Conservation (phyloP, 2,888 invertebrate genomes). For the Temnothorax rugatulus region DNA sequence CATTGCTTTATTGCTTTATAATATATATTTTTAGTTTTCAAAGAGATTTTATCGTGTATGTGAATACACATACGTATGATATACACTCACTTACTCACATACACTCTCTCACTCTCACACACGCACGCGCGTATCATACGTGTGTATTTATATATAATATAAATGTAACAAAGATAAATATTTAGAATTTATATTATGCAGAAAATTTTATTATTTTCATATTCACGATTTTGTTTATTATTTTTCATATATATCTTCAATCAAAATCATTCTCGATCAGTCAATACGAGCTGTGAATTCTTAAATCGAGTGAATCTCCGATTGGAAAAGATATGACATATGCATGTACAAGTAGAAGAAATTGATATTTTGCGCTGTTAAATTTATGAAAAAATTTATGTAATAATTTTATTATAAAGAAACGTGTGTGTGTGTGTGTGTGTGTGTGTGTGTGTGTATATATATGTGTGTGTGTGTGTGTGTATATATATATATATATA, state of each 20-base stretch:
- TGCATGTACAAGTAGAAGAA: too few species aligned
- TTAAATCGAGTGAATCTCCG: neutral
- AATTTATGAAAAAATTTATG: constrained; percentile 14
- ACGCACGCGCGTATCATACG: too few species aligned
- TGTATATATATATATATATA: neutral
- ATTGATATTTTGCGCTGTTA: constrained; percentile 21
- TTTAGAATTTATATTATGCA: neutral
- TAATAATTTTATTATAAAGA: constrained; percentile 22
- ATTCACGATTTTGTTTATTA: neutral
- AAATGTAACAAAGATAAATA: neutral
- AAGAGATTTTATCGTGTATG: neutral
- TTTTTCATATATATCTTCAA: neutral
- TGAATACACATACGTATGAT: neutral
- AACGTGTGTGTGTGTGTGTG: neutral
- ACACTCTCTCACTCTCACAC: too few species aligned
- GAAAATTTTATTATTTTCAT: neutral
- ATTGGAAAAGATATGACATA: neutral
- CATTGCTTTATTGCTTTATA: neutral
- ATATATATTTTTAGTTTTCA: neutral
- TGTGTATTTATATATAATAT: too few species aligned
- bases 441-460: too few species aligned
- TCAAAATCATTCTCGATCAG: neutral
- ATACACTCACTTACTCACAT: too few species aligned
- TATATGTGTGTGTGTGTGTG: too few species aligned
- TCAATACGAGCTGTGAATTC: neutral